Evolutionary conservation across 2,888 invertebrate genomes (phyloP), one percentile per base, ranked within the genome.

Genomic region (Amitus sp.): DNA sequence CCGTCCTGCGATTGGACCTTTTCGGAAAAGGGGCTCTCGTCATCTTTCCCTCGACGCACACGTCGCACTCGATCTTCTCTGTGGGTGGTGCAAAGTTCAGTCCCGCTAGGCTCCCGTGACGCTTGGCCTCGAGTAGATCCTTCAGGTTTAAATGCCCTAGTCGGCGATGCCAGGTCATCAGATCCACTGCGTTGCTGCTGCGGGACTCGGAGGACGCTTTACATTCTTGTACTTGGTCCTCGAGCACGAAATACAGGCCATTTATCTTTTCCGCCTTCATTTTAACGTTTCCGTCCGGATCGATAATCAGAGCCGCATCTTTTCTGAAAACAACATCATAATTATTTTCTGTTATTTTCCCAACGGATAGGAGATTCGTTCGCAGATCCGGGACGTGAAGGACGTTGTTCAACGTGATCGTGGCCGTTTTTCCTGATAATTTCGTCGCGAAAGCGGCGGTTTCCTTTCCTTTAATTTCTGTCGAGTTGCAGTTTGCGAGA

Each of bases 1-100:
- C 23, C 19, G 66, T 50, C 13, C 33, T 6, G 23, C 62, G 50
- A 19, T 20, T 12, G 0, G 63, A 61, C 28, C 43, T 52, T 39
- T 55, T 60, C 15, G 61, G 63, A 17, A 68, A 62, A 2, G 67
- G 61, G 2, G 19, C 46, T 2, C 61, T 60, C 0, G 65, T 37
- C 66, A 69, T 65, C 20, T 66, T 67, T 3, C 65, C 57, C 1
- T 40, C 57, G 1, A 55, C n/a, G 30, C 65, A 66, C 6, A 46
- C 13, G 18, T 67, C 65, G 46, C 66, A 64, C 0, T 47, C 7
- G 12, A 56, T 23, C 2, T 59, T 48, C 17, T 50, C 30, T 17
- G 55, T 33, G 18, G 27, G 23, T 23, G 4, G 23, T 5, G 4
- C 7, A 7, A 7, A 37, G 27, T 40, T 17, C 12, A 17, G 42